Base-by-base conservation (phyloP, 2,888 invertebrate species). In the Andrena bicolor region DNA sequence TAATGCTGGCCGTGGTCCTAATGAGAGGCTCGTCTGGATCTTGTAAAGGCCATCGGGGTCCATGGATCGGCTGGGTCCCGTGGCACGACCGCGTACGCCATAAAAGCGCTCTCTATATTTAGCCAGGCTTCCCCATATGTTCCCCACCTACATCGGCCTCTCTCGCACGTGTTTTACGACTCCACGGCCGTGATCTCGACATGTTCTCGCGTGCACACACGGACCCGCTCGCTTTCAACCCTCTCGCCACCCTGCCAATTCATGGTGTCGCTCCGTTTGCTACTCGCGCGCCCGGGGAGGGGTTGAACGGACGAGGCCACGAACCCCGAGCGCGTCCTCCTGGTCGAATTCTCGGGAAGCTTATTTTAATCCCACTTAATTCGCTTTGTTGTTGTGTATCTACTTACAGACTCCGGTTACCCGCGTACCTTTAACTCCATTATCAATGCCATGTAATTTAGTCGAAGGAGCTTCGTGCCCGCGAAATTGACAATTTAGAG, bases 91-190 rank as follows among this genome's bases (percentile, higher is more conserved):
- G 85, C 81, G 85, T 82, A 79, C 85, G 84, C 89, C 86, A 87
- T 89, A 88, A 89, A 87, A 88, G 87, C 85, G 86, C 81, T 77
- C 77, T 83, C 89, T 89, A 88, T 88, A 89, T 89, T 89, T 89
- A 89, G 86, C 85, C 74, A 64, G 48, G 82, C 76, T 74, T 72
- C 68, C 84, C 76, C 75, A 69, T 74, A 75, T 82, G 71, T 76
- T 78, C 75, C 73, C 83, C 80, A 85, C 83, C 83, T 76, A 85
- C 81, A 66, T 73, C 58, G 30, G 35, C 66, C 48, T 63, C 49
- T 74, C 49, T 74, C 76, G 64, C 80, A 70, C 64, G 70, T 86
- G 86, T 80, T 86, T 86, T 80, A 83, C 72, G 84, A 80, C 71
- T 51, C 35, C 49, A 23, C 72, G 20, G 8, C 49, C 30, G 56